Base-by-base conservation (phyloP, 2,113 vertebrate species). In the Condylura cristata region DNA sequence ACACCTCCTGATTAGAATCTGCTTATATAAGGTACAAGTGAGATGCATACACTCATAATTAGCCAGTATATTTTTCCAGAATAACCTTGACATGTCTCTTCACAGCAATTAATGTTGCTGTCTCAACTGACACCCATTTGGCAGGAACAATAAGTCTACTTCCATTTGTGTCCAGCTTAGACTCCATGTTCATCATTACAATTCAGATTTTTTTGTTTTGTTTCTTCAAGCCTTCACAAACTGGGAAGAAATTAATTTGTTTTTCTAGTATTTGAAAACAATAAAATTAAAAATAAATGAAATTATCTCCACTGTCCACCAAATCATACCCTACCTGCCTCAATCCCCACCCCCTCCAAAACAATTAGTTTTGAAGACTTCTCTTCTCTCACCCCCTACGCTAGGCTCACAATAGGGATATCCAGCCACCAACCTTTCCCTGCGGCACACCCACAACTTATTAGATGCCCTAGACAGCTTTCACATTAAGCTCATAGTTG, bases 21-120 rank as follows among this genome's bases (percentile, higher is more conserved):
- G 26, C 60, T 89, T 88, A 86, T 81, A 22, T 71, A 76, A 78
- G 65, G 87, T 76, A 87, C 88, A 34, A 94, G 79, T 24, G 10
- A 71, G 68, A 41, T 71, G 24, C n/a, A 58, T 41, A 41, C 56
- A 44, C 39, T 51, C 39, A 2, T 91, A 94, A 93, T 68, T 86
- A 93, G 32, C 22, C 80, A 48, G 16, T 48, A 14, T 61, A 34
- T 92, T 66, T 72, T 48, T 78, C 30, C 51, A 37, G 39, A 79
- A 84, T 91, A 51, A 60, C 58, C 41, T 91, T 93, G 44, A 74
- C 30, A 41, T 83, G 58, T 93, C 44, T 93, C 61, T 51, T 41
- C 79, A 91, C 20, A 75, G 37, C 93, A 93, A 83, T 78, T 56
- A 86, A 65, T 46, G 48, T 68, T 76, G 10, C 68, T 58, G 17